Percentiles rank a stretch among this genome's conserved stretches.
phyloP scores from a whole-genome alignment of 2,888 invertebrate species.

The Platerodrilus igneus region DNA sequence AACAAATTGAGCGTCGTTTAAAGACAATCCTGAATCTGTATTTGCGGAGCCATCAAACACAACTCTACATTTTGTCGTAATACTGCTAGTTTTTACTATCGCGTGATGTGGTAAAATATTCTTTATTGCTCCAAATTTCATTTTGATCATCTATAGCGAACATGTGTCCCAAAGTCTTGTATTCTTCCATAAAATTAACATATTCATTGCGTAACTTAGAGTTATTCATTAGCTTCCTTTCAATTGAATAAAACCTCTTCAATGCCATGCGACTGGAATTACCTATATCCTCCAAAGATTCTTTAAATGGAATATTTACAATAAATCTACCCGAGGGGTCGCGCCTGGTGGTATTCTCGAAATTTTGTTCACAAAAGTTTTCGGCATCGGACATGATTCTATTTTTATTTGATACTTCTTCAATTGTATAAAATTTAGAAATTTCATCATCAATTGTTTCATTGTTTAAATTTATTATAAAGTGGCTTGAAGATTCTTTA shows the following conservation, averaged over 20 bases:
- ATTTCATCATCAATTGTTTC: constrained; percentile 4
- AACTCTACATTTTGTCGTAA: constrained; percentile 33
- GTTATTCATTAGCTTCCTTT: constrained; percentile 22
- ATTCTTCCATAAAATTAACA: constrained; percentile 8
- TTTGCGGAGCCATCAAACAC: constrained; percentile 36
- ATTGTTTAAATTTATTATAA: constrained; percentile 1
- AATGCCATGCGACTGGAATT: constrained; percentile 24
- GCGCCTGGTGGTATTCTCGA: constrained; percentile 20
- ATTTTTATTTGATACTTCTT: constrained; percentile 22
- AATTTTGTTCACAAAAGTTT: constrained; percentile 26
- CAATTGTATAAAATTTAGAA: constrained; percentile 31
- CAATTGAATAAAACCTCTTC: constrained; percentile 21
- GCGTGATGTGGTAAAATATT: constrained; percentile 34
- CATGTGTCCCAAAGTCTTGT: constrained; percentile 6
- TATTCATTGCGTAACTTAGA: constrained; percentile 18
- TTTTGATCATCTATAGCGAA: background rate
- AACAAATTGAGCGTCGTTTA: no score
- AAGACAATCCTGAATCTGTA: no score
- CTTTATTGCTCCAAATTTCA: background rate
- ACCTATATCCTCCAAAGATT: constrained; percentile 15
- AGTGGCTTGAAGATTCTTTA: background rate
- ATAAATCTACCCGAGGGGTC: constrained; percentile 26
- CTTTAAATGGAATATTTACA: constrained; percentile 27
- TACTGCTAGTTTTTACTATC: constrained; percentile 32
- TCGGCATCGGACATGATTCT: constrained; percentile 22